Percentiles rank a stretch among this genome's conserved stretches.
Conservation (phyloP, 2,888 invertebrate genomes). For the Pterobdella sp. region DNA sequence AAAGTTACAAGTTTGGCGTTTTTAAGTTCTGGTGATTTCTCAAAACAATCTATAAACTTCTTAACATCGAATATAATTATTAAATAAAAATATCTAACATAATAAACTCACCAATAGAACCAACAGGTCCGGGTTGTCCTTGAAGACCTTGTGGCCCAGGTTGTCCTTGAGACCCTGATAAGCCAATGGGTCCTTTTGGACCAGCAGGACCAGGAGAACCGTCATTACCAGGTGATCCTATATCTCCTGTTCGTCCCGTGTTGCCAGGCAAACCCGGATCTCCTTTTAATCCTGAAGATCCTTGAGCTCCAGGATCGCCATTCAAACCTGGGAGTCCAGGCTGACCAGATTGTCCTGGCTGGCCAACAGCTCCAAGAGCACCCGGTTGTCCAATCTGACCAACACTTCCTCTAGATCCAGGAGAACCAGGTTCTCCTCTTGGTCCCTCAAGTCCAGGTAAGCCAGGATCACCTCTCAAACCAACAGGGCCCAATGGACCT, state of each 20-base stretch:
- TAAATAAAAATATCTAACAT: not conserved
- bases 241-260: constrained; percentile 31
- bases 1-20: too few species aligned
- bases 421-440: constrained; percentile 24
- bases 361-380: constrained; percentile 21
- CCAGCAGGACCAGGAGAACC: constrained; percentile 27
- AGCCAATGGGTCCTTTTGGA: constrained; percentile 34
- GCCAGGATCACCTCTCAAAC: constrained; percentile 27
- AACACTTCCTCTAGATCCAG: constrained; percentile 24
- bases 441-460: constrained; percentile 29
- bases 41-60: too few species aligned
- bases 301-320: constrained; percentile 28
- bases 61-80: too few species aligned
- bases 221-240: constrained; percentile 31
- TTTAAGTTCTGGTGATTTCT: too few species aligned
- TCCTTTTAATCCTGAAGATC: not conserved
- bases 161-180: constrained; percentile 36
- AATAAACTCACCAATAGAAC: constrained; percentile 24
- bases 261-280: constrained; percentile 24
- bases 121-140: constrained; percentile 34
- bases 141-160: constrained; percentile 19
- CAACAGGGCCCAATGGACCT: constrained; percentile 24
- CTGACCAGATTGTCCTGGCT: constrained; percentile 27
- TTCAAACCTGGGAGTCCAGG: constrained; percentile 28
- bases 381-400: constrained; percentile 19